Evolutionary conservation across 2,888 invertebrate genomes (phyloP).

Genomic region (Barypeithes pellucidus): DNA sequence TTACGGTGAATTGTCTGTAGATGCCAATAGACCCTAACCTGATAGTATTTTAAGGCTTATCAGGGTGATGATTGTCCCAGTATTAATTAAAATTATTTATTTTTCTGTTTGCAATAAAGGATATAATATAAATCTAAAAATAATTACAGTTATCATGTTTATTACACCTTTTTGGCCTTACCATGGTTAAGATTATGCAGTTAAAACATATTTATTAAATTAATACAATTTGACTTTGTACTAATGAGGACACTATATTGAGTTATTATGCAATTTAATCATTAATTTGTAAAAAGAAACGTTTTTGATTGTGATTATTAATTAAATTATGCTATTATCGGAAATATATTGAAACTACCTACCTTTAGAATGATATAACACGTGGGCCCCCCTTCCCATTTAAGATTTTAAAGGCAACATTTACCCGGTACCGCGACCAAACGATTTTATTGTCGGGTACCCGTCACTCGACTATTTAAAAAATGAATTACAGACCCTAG

Average conservation of each 20-base stretch:
- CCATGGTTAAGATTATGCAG: not conserved
- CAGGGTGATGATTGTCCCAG: not conserved
- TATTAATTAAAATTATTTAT: not conserved
- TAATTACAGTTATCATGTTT: slow-evolving; percentile 11
- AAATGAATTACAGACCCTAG: too few species aligned
- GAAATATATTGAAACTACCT: too few species aligned
- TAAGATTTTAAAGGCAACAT: too few species aligned
- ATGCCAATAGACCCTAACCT: too few species aligned
- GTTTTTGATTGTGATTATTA: too few species aligned
- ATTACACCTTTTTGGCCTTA: slow-evolving; percentile 20
- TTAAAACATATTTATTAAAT: not conserved
- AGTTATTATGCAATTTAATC: not conserved
- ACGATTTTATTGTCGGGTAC: too few species aligned
- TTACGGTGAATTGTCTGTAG: too few species aligned
- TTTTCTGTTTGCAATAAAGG: not conserved
- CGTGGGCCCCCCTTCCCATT: too few species aligned
- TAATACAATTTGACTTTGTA: not conserved
- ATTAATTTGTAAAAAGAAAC: not conserved
- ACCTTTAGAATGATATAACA: too few species aligned
- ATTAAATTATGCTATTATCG: too few species aligned
- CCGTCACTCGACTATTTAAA: too few species aligned
- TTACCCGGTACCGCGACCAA: too few species aligned
- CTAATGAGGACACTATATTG: not conserved
- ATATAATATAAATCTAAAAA: not conserved
- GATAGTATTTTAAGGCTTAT: not conserved